A percentile compares a stretch with the other conserved stretches of the same genome.
Conservation (phyloP, 2,888 invertebrate species). For the Orthosia gracilis region DNA sequence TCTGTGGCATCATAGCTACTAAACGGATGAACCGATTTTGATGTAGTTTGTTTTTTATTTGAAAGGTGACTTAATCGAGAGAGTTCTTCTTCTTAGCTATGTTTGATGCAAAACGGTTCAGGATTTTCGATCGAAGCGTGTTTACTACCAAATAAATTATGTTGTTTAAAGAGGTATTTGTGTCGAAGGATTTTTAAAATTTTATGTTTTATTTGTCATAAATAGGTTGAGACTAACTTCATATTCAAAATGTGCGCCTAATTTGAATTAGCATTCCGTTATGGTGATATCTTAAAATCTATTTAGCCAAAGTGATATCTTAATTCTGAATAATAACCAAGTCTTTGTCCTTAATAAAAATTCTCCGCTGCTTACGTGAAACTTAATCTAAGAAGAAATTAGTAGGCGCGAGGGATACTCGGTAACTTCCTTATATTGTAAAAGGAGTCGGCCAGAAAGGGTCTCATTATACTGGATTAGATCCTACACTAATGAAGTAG, state of each 20-base stretch:
- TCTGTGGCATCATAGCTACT: no score
- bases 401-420: slow-evolving; percentile 32
- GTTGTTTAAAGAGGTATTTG: no score
- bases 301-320: background rate
- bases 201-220: background rate
- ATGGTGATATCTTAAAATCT: slow-evolving; percentile 2
- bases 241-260: background rate
- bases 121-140: no score
- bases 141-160: no score
- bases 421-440: slow-evolving; percentile 37
- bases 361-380: slow-evolving; percentile 41
- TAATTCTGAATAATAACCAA: slow-evolving; percentile 31
- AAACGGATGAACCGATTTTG: no score
- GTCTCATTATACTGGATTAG: slow-evolving; percentile 24
- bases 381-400: slow-evolving; percentile 58
- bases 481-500: slow-evolving; percentile 21
- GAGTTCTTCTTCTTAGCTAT: no score
- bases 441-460: slow-evolving; percentile 4
- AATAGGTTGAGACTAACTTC: slow-evolving; percentile 3
- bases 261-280: background rate
- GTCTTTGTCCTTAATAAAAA: slow-evolving; percentile 36
- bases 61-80: no score
- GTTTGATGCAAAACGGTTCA: no score
- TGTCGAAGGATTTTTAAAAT: no score
- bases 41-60: no score